Conservation (phyloP, 2,797 vertebrate genomes). For the Bovichtus diacanthus region DNA sequence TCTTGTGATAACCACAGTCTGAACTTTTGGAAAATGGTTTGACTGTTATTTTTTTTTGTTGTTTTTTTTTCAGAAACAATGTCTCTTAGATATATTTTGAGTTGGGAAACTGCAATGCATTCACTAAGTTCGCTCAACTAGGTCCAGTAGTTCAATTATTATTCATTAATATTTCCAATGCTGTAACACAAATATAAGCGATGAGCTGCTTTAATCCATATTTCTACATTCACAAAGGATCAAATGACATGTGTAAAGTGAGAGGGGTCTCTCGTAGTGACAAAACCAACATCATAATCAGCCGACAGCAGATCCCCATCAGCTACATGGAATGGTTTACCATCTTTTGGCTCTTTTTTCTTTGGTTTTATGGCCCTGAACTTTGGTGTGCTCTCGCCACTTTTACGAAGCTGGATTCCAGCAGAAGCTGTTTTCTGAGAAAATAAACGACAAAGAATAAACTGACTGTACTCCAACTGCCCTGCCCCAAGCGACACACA, state of each 20-base stretch:
- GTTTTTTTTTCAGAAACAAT: conserved; percentile 18
- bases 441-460: not conserved
- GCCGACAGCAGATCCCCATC: too few relatives aligned
- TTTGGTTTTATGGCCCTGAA: not conserved
- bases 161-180: too few relatives aligned
- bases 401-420: not conserved
- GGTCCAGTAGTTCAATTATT: too few relatives aligned
- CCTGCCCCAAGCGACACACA: not conserved
- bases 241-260: not conserved
- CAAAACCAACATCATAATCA: too few relatives aligned
- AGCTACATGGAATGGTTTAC: too few relatives aligned
- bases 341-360: not conserved
- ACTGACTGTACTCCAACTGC: not conserved
- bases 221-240: not conserved
- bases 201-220: not conserved
- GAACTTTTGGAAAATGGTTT: conserved; percentile 25
- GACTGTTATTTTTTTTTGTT: conserved; percentile 7
- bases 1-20: conserved; percentile 5
- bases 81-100: conserved; percentile 8
- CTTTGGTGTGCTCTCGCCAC: not conserved
- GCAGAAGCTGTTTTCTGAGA: not conserved
- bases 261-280: not conserved
- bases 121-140: not conserved
- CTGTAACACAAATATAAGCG: too few relatives aligned
- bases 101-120: not conserved